Conservation (phyloP, 2,797 vertebrate species). For the Distichodus sexfasciatus region DNA sequence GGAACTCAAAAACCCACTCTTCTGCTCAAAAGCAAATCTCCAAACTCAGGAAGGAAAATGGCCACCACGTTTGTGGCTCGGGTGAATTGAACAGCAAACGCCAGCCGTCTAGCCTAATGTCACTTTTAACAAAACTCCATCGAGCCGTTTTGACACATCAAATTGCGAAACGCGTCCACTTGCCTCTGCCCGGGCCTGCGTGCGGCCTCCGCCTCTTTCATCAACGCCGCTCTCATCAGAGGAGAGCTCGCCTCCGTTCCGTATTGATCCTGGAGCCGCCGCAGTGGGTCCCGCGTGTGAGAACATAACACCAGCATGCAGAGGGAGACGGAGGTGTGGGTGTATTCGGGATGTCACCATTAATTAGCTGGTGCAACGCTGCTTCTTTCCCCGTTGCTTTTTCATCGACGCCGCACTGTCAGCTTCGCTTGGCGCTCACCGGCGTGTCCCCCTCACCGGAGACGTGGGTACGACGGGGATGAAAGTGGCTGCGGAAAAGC, state of each 20-base stretch:
- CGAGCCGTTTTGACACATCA: slow-evolving; percentile 4
- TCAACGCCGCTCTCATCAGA: slow-evolving; percentile 1
- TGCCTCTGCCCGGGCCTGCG: background rate
- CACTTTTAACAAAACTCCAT: slow-evolving; percentile 9
- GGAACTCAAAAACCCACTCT: background rate
- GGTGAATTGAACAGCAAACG: background rate
- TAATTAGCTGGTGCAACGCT: slow-evolving; percentile 20
- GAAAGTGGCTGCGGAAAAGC: slow-evolving; percentile 6
- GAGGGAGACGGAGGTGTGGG: slow-evolving; percentile 13
- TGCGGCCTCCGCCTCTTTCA: background rate
- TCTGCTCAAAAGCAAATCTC: too few species aligned
- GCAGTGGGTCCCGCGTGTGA: background rate
- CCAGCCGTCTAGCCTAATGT: background rate
- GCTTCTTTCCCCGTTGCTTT: slow-evolving; percentile 15
- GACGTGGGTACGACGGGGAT: background rate
- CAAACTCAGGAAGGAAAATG: background rate
- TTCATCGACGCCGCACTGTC: slow-evolving; percentile 19
- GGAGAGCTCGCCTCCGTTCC: background rate
- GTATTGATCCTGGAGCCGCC: slow-evolving; percentile 7
- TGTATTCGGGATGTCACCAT: slow-evolving; percentile 21
- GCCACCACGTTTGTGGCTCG: background rate
- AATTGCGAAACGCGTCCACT: background rate
- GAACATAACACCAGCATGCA: background rate
- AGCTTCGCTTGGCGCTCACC: background rate
- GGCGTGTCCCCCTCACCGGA: background rate